Percentiles rank a stretch among this genome's conserved stretches.
Evolutionary conservation across 2,888 invertebrate genomes (phyloP).

Genomic region (Morpho deidamia): DNA sequence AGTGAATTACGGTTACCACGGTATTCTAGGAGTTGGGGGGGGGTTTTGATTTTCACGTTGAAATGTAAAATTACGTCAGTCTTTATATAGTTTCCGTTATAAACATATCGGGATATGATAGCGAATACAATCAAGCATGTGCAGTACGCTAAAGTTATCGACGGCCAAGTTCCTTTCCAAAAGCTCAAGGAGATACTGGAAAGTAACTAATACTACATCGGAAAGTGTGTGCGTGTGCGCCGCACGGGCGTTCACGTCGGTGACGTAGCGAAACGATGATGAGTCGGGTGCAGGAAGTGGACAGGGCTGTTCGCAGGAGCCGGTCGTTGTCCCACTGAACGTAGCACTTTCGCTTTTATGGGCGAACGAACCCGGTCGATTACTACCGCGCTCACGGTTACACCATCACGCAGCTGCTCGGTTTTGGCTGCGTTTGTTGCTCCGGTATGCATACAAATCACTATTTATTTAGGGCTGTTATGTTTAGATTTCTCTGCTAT

Average conservation of each 20-base stretch:
- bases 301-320: slow-evolving; percentile 55
- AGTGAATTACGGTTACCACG: no score
- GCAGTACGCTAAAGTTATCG: no score
- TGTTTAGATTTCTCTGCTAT: slow-evolving; percentile 65
- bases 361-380: slow-evolving; percentile 75
- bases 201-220: no score
- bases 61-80: no score
- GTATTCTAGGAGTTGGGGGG: no score
- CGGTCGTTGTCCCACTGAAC: slow-evolving; percentile 77
- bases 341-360: slow-evolving; percentile 75
- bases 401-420: slow-evolving; percentile 56
- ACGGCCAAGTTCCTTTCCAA: no score
- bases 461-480: slow-evolving; percentile 52
- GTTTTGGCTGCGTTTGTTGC: slow-evolving; percentile 64
- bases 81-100: no score
- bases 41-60: no score
- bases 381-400: slow-evolving; percentile 70
- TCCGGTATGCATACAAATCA: slow-evolving; percentile 64
- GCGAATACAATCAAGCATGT: no score
- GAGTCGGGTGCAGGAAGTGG: slow-evolving; percentile 52
- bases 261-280: slow-evolving; percentile 43
- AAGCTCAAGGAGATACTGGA: no score
- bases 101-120: no score
- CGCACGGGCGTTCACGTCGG: slow-evolving; percentile 20
- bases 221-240: not conserved